Evolutionary conservation across 2,797 vertebrate genomes (phyloP), one percentile per base, ranked within the genome.

Genomic region (Anableps anableps): DNA sequence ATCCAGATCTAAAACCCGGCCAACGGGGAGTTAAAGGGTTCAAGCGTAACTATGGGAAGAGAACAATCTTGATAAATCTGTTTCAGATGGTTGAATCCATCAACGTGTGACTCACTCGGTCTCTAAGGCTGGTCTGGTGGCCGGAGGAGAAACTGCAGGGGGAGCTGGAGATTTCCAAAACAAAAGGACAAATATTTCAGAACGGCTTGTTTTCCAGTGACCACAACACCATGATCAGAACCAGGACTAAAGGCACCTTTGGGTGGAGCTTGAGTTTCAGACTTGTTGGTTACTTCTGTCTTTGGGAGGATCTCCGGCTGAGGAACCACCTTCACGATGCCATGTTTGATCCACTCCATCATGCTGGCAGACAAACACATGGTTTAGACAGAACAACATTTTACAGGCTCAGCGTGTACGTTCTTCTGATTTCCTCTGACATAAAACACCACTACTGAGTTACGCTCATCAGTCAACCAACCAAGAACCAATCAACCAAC

Each of bases 291-390:
- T 47, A 34, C 29, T 0, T 94, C 92, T 4, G 80, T 70, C 84
- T 90, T 91, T 13, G 77, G 13, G 0, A 79, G 75, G 5, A 64
- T 23, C 73, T 94, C 93, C 6, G 95, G 96, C 66, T 96, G 94
- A 34, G 96, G 96, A 60, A 97, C 91, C 60, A 96, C 92, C 83
- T 95, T 96, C 90, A 95, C 96, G 1, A 97, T 88, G 0, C 95
- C 93, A 0, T 95, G 93, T 79, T 95, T 96, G 34, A 97, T 86
- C 96, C 96, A 96, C 7, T 92, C 88, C 0, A 96, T 90, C 83
- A 96, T 88, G 26, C 96, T 97, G 90, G 36, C 36, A 7, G 1
- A 0, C 31, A 34, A 51, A 85, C 31, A 76, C 0, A 55, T 60
- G 2, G 7, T 31, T 51, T 19, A 23, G 17, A 23, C 23, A 36